Percentiles rank a stretch among this genome's conserved stretches.
Conservation (phyloP, 2,888 invertebrate genomes). For the Nemotelus nigrinus region DNA sequence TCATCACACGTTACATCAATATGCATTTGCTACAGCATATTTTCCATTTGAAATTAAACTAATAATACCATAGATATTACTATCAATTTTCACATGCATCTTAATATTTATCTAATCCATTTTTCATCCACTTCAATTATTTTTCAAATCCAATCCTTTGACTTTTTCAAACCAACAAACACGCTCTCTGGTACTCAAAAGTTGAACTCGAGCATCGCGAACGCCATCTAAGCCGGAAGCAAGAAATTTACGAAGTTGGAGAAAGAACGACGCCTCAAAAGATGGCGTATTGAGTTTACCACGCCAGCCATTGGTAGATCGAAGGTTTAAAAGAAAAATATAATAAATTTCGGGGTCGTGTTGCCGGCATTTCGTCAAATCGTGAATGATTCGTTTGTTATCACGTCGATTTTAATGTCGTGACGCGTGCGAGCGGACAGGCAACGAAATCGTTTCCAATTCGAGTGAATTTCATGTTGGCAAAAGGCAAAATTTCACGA, state of each 20-base stretch:
- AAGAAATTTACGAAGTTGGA: slow-evolving; percentile 51
- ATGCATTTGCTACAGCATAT: no score
- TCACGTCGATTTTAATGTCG: slow-evolving; percentile 26
- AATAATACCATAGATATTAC: no score
- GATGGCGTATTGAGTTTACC: slow-evolving; percentile 58
- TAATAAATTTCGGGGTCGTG: slow-evolving; percentile 25
- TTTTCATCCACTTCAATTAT: not conserved
- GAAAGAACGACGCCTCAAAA: slow-evolving; percentile 58
- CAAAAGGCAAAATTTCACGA: slow-evolving; percentile 29
- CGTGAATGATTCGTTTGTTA: not conserved
- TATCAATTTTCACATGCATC: no score
- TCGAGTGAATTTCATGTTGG: slow-evolving; percentile 25
- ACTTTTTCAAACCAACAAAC: not conserved
- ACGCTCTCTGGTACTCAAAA: slow-evolving; percentile 39
- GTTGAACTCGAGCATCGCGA: slow-evolving; percentile 9
- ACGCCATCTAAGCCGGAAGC: slow-evolving; percentile 56
- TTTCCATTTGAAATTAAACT: no score
- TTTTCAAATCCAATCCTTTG: not conserved
- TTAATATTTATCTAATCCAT: not conserved
- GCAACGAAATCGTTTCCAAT: not conserved
- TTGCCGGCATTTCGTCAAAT: slow-evolving; percentile 28
- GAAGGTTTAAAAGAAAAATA: slow-evolving; percentile 26
- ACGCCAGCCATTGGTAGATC: slow-evolving; percentile 49
- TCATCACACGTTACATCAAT: not conserved
- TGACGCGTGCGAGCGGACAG: slow-evolving; percentile 14